A percentile compares a stretch with the other conserved stretches of the same genome.
Evolutionary conservation across 2,888 invertebrate species (phyloP).

Genomic region (Falcaria lacertinaria): DNA sequence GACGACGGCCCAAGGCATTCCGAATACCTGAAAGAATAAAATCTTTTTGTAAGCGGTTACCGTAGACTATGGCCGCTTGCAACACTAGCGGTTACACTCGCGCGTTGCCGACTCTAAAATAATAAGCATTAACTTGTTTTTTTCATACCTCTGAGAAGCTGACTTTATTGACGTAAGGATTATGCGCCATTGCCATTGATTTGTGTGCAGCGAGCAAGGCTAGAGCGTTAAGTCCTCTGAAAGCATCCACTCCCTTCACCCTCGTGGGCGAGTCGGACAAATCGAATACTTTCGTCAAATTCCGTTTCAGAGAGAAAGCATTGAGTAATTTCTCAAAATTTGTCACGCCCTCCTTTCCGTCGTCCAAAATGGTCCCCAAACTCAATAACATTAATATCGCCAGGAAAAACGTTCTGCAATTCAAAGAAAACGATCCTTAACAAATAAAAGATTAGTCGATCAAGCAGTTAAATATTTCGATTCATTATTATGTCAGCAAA

Average conservation of each 20-base stretch:
- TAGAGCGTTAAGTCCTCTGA: slow-evolving; percentile 75
- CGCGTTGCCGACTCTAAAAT: too few species aligned
- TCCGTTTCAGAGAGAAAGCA: slow-evolving; percentile 74
- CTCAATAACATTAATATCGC: slow-evolving; percentile 55
- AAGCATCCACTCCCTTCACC: slow-evolving; percentile 75
- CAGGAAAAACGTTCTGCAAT: slow-evolving; percentile 69
- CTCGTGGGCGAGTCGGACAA: slow-evolving; percentile 55
- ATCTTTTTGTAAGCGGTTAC: too few species aligned
- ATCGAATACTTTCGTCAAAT: slow-evolving; percentile 64
- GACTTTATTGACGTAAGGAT: slow-evolving; percentile 79
- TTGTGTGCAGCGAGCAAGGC: slow-evolving; percentile 79
- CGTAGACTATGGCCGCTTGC: too few species aligned
- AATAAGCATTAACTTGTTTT: not conserved
- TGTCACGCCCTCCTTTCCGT: slow-evolving; percentile 61
- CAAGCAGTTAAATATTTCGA: too few species aligned
- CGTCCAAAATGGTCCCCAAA: slow-evolving; percentile 65
- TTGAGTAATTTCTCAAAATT: slow-evolving; percentile 72
- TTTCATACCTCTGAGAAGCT: slow-evolving; percentile 70
- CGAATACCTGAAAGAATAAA: slow-evolving; percentile 68
- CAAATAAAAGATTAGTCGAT: not conserved
- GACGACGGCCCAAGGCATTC: slow-evolving; percentile 79
- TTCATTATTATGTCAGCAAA: not conserved
- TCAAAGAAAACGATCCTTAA: slow-evolving; percentile 6
- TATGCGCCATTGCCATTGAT: slow-evolving; percentile 80
- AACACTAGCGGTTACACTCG: too few species aligned